Base-by-base conservation (phyloP, 2,113 vertebrate genomes). In the Eurystomus gularis region DNA sequence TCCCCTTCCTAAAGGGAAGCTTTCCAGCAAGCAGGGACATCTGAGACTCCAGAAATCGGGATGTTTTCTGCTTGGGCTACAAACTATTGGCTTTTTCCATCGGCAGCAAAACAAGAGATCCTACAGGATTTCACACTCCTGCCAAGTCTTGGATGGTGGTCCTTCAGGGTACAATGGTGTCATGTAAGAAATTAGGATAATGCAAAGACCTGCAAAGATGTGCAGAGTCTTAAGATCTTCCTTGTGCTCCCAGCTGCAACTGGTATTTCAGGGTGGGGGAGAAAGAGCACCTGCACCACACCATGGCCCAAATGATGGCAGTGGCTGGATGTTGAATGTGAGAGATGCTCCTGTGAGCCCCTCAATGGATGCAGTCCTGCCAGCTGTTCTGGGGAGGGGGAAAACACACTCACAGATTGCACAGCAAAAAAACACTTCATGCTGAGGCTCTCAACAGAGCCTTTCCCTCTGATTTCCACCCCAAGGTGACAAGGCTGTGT, bases 361-460 rank as follows among this genome's bases (percentile, higher is more conserved):
- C 68, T 28, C 3, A 0, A 1, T 31, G 75, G 71, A 14, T 24
- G 39, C 71, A 55, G 11, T 0, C 1, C 54, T 37, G 23, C 57
- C 61, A 52, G 70, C n/a, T 40, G 52, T 82, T 72, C 73, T 49
- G 49, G 48, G 76, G 26, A 39, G 4, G 12, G 19, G 19, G 7
- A 39, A 65, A 39, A 37, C 62, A 17, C 2, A 6, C 26, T 10
- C 48, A 40, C 21, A 65, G n/a, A 58, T 6, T 84, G 66, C n/a
- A 46, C 33, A 68, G 76, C 20, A 46, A 44, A 57, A n/a, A 62
- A 78, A 1, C 10, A 14, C 11, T 40, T 52, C 40, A 6, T 9
- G 54, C 25, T 1, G 1, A 78, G 51, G 31, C 46, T 78, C 51
- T 65, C 69, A 62, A 1, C 10, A 19, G 68, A 88, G 51, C 7